Conservation (phyloP, 2,113 vertebrate genomes). For the Alces alces region DNA sequence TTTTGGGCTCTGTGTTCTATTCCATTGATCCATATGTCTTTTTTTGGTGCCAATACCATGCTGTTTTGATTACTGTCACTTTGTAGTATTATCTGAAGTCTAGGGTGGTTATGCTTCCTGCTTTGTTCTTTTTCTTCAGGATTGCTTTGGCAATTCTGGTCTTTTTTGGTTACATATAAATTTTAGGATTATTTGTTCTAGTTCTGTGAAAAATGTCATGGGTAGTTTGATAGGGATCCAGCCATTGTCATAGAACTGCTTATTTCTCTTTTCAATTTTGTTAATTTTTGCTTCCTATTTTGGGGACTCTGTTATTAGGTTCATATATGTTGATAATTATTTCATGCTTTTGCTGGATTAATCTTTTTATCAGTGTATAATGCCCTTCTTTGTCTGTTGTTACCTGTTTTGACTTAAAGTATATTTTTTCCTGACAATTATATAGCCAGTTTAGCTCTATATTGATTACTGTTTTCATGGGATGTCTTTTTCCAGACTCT, state of each 20-base stretch:
- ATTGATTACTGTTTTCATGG: not conserved
- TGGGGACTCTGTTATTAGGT: not conserved
- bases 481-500: not conserved
- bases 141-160: not conserved
- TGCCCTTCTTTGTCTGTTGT: not conserved
- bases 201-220: not conserved
- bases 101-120: not conserved
- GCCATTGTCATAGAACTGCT: not conserved
- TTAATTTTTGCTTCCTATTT: not conserved
- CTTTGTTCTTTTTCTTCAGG: not conserved
- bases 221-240: not conserved
- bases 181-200: not conserved
- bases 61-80: not conserved
- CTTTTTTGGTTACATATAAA: not conserved
- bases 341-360: not conserved
- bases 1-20: not conserved
- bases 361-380: not conserved
- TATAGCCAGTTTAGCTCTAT: not conserved
- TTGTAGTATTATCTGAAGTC: not conserved
- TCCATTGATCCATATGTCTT: not conserved
- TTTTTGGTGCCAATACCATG: not conserved
- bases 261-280: not conserved
- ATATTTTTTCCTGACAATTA: not conserved
- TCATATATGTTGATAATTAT: not conserved
- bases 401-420: not conserved